Evolutionary conservation across 2,113 vertebrate genomes (phyloP), one percentile per base, ranked within the genome.

Genomic region (Lophius piscatorius): DNA sequence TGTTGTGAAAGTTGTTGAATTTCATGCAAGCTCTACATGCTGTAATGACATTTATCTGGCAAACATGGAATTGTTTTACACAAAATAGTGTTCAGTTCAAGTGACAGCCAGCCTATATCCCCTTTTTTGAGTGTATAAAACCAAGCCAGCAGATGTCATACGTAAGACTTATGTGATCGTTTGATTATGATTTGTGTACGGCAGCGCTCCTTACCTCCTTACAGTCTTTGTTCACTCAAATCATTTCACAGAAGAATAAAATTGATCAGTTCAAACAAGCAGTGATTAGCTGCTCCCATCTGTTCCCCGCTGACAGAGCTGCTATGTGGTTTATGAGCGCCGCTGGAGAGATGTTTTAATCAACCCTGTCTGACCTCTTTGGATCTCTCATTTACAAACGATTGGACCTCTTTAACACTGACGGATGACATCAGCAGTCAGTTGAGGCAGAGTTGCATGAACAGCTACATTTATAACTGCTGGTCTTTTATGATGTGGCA

Each of bases 261-360:
- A 73, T 17, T 11, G 6, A 78, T 42, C 23, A 4, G 21, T 23
- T 42, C 36, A 45, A 69, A 58, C 22, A 26, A 35, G 38, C 24
- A n/a, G 21, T 62, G 59, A 64, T 65, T 31, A 63, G 52, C 51
- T 36, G 22, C 51, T 45, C n/a, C 46, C 39, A 17, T 61, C 54
- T 38, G 49, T 6, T 54, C 31, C 23, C 28, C 2, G 0, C 31
- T 39, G 40, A 35, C 13, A 16, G 41, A 34, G 58, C 39, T 34
- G 73, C 67, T 59, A 61, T 45, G 70, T 58, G 46, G 64, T 78
- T 82, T 52, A 82, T 84, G 49, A 86, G 84, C 73, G 77, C 61
- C 49, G 55, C 50, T 17, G 45, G 17, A 44, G 58, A 56, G 2
- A 21, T 7, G 1, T 39, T 33, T 21, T 36, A 16, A 31, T 41